Conservation (phyloP, 1,140 invertebrate genomes). For the Hyles euphorbiae region DNA sequence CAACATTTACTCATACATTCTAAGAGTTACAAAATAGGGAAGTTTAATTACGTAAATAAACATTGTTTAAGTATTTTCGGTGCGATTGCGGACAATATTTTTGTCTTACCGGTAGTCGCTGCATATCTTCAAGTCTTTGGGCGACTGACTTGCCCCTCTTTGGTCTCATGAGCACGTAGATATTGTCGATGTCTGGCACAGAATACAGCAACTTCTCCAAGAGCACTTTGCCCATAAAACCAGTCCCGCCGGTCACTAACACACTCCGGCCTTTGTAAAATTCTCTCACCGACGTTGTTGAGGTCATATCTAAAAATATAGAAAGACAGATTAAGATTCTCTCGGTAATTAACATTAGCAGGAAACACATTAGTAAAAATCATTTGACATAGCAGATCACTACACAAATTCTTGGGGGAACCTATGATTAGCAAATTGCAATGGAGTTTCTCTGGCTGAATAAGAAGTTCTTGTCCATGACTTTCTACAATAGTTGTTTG, state of each 20-base stretch:
- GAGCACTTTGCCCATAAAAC: conserved; percentile 93
- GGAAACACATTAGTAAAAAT: neutral
- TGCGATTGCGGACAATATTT: too few species aligned
- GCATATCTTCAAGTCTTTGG: conserved; percentile 73
- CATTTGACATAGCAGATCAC: neutral
- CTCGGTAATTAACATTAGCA: too few species aligned
- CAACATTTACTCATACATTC: too few species aligned
- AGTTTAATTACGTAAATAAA: too few species aligned
- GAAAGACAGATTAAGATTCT: too few species aligned
- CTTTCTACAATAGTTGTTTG: too few species aligned
- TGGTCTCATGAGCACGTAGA: conserved; percentile 81
- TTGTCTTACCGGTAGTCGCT: conserved; percentile 60
- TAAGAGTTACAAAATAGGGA: too few species aligned
- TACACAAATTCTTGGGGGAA: too few species aligned
- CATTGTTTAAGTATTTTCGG: too few species aligned
- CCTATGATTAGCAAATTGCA: too few species aligned
- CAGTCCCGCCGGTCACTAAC: conserved; percentile 83
- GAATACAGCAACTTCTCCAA: conserved; percentile 83
- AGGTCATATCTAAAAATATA: conserved; percentile 34
- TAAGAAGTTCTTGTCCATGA: too few species aligned
- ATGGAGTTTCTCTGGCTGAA: too few species aligned
- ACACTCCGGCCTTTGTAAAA: conserved; percentile 71
- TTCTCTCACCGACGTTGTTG: conserved; percentile 38
- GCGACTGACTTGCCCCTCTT: conserved; percentile 77
- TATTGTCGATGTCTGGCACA: conserved; percentile 79